Evolutionary conservation across 2,113 vertebrate species (phyloP), one percentile per base, ranked within the genome.

Genomic region (Pontoporia blainvillei): DNA sequence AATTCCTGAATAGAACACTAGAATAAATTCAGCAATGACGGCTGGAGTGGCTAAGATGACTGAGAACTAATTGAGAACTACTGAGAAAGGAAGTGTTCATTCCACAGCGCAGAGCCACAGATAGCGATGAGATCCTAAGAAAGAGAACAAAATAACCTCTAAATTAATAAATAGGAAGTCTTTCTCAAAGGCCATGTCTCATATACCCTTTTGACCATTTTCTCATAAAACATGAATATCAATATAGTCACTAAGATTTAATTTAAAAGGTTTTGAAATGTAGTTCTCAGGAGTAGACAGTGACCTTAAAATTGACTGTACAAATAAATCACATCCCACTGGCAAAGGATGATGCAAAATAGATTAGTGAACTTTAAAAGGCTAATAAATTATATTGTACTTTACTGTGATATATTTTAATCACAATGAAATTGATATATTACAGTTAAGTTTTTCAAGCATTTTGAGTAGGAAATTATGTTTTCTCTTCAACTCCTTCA

Each of bases 241-340:
- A 94, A 69, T 83, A 95, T 90, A 96, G 90, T 31, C 94, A 96
- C 96, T 88, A 97, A 94, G 88, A 36, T 44, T 59, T 95, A 95
- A 93, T 85, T 73, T 62, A 57, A 94, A 87, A 0, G 5, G 7
- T 85, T 95, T 89, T 59, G 0, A 82, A 97, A 93, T 21, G 83
- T 86, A 66, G 57, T 76, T 73, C 86, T 95, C 46, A 41, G 46
- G 79, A 97, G 91, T 92, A 36, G 86, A 82, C 62, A 69, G 59
- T 81, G 92, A 81, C 67, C 62, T 97, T 98, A 91, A 97, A 94
- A 39, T 44, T 64, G 29, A 6, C 57, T 62, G 18, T 89, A 39
- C 78, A 69, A 95, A 94, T 96, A 96, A 97, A 97, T 93, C 76
- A 71, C 36, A 3, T 57, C 31, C 20, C 44, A 41, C 25, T 86